Evolutionary conservation across 2,113 vertebrate species (phyloP), one percentile per base, ranked within the genome.

Genomic region (Neolamprologus devosi): DNA sequence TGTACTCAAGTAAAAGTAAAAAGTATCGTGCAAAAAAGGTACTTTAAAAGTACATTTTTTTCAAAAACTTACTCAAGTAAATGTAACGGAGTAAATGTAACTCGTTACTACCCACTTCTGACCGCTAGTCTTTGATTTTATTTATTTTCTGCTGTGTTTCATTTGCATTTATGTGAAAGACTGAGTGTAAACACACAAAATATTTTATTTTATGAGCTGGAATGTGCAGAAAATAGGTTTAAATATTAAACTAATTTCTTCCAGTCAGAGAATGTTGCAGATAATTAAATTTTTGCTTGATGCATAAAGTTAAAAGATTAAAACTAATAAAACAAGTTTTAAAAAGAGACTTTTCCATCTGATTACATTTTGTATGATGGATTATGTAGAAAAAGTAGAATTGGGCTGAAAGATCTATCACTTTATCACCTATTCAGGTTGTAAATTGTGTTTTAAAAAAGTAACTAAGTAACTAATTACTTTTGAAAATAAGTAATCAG

Each of bases 271-370:
- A 51, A 51, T 51, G 49, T 3, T n/a, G 49, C 49, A 51, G 0
- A n/a, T 0, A 10, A 51, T 51, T 5, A 0, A 3, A n/a, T 51
- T 0, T 51, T n/a, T 51, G 49, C 9, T 51, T 51, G 49, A 51
- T 51, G 49, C 17, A 5, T n/a, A n/a, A 51, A 51, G 49, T 53
- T n/a, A 53, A 53, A 53, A 53, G 49, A n/a, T 51, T 53, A 53
- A 53, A 53, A 53, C 5, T 2, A 6, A 53, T n/a, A 53, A 53
- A 53, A 53, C 19, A 10, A 53, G 19, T 51, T 53, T 53, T 4
- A n/a, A 53, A 53, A 53, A 6, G 19, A 1, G 9, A n/a, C 9
- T 49, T 53, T 53, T 10, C 19, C 49, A 53, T 53, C 3, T 53
- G 49, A 2, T 53, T 10, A n/a, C 9, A 11, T 11, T 53, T 53